These are phyloP conservation scores for Erythrocercus mccallii DNA, from an alignment of 2,113 vertebrate genomes.

Conservation along the genomic window DNA sequence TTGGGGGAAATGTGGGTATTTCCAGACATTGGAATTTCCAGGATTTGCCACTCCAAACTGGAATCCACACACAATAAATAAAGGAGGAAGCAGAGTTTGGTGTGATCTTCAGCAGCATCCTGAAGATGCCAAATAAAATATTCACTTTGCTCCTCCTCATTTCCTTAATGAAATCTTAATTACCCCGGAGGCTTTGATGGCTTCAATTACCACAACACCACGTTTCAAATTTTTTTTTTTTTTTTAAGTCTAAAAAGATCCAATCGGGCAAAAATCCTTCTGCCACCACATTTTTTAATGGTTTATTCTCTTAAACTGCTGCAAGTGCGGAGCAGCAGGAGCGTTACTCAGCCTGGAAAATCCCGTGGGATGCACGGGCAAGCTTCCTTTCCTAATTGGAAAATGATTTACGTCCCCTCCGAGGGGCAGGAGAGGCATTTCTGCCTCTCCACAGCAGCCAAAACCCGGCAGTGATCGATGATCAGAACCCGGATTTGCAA, in stretches of 20 bases:
- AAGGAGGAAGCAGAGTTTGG: not conserved
- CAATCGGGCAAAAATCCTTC: not conserved
- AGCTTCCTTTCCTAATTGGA: not conserved
- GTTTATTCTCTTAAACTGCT: not conserved
- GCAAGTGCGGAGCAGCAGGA: not conserved
- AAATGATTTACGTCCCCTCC: not conserved
- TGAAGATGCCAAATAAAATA: not conserved
- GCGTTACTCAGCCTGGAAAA: not conserved
- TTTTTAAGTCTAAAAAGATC: not conserved
- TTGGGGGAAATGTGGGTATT: not conserved
- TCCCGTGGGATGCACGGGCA: fast-evolving
- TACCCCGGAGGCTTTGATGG: not conserved
- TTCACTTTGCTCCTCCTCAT: not conserved
- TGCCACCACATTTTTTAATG: not conserved
- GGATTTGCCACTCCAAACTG: not conserved
- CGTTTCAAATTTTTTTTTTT: not conserved
- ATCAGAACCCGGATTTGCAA: fast-evolving
- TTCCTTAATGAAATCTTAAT: not conserved
- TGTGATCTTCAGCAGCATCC: not conserved
- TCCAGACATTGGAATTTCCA: not conserved
- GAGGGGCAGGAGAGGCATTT: not conserved
- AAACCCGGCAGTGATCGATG: fast-evolving
- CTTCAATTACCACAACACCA: not conserved
- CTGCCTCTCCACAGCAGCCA: not conserved
- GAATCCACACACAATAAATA: not conserved